Base-by-base conservation (phyloP, 2,888 invertebrate genomes). In the Cryptophagus acutangulus region DNA sequence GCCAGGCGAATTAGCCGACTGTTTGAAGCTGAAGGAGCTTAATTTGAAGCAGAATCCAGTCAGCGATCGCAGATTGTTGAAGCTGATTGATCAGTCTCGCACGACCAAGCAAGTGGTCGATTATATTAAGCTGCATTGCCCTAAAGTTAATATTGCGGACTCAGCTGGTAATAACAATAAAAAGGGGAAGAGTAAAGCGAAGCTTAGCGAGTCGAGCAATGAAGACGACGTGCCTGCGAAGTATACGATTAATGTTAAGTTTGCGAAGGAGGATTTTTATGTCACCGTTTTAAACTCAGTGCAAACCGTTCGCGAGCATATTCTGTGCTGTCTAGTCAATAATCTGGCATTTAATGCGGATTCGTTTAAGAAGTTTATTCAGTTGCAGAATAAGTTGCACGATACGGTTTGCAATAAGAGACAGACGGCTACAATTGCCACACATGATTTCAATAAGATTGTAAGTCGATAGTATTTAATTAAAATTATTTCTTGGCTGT, bases 371-470 rank as follows among this genome's bases (percentile, higher is more conserved):
- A 81, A 80, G 62, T 89, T 89, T 55, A 84, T 89, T 46, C 81
- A 83, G 57, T 59, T 87, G 56, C 89, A 89, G 72, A 87, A 84
- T 0, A 86, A 81, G 61, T 66, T 86, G 17, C 85, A 85, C 55
- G 84, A 85, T 46, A 77, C 78, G 0, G 70, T 87, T 6, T 90
- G 90, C 63, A 81, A 84, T 38, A 87, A 87, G 60, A 72, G 90
- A 51, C 84, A 83, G 55, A 69, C 74, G 1, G 85, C 87, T 0
- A 88, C 89, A 0, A 84, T 90, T 42, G 90, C 89, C 2, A 90
- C 89, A 0, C 91, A 91, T 65, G 89, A 90, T 63, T 67, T 85
- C 47, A 72, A 69, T 26, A 78, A 80, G 55, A 70, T 89, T 44
- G 63, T 67, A 56, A 58, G 56, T 29, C 15, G 10, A 26, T 24